A percentile compares a stretch with the other conserved stretches of the same genome.
phyloP scores from a whole-genome alignment of 2,888 invertebrate genomes.

The Azorinus chamasolen region DNA sequence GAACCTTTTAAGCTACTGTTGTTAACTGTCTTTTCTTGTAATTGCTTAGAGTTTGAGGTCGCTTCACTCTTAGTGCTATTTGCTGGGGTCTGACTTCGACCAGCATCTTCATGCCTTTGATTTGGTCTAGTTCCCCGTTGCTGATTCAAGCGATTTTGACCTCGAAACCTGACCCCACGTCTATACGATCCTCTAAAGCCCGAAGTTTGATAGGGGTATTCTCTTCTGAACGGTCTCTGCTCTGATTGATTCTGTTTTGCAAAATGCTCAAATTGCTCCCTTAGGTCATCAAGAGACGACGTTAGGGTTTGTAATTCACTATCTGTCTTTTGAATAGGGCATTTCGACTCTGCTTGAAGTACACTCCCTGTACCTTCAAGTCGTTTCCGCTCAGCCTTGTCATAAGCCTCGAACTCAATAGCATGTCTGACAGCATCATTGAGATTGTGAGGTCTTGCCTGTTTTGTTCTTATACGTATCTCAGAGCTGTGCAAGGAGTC shows the following conservation, averaged over 20 bases:
- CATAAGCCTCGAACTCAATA: slow-evolving; percentile 16
- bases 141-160: not conserved
- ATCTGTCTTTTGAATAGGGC: slow-evolving; percentile 1
- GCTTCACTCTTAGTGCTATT: not conserved
- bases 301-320: slow-evolving; percentile 8
- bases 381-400: slow-evolving; percentile 14
- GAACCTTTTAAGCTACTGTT: slow-evolving; percentile 6
- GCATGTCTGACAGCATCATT: slow-evolving; percentile 26
- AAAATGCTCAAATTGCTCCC: not conserved
- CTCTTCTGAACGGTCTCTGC: not conserved
- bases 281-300: slow-evolving; percentile 5
- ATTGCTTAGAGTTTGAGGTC: too few species aligned
- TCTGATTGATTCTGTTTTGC: not conserved
- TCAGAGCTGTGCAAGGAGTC: slow-evolving; percentile 17
- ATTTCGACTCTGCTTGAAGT: not conserved
- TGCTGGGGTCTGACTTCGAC: not conserved
- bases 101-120: not conserved
- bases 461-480: slow-evolving; percentile 7
- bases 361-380: slow-evolving; percentile 7
- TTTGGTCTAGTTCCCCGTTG: too few species aligned
- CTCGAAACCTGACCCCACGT: not conserved
- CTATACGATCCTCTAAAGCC: too few species aligned
- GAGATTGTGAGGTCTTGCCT: slow-evolving; percentile 12
- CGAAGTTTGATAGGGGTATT: too few species aligned
- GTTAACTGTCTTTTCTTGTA: not conserved